phyloP scores from a whole-genome alignment of 2,888 invertebrate genomes.

The Synergus umbraculus region DNA sequence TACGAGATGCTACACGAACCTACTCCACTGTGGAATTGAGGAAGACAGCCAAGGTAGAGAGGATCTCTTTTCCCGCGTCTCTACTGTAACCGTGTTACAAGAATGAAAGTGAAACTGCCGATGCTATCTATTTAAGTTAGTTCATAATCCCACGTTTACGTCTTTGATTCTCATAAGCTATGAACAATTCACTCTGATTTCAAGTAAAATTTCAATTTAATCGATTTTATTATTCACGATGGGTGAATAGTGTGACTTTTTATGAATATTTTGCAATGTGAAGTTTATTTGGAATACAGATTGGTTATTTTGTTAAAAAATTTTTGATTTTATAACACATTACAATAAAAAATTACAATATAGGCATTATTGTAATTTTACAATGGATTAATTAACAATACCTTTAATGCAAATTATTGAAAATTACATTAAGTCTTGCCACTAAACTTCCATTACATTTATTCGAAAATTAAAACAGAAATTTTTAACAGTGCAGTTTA shows the following conservation, averaged over 20 bases:
- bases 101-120: not conserved
- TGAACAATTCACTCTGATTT: not conserved
- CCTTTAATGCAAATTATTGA: no score
- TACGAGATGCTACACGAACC: not conserved
- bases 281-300: no score
- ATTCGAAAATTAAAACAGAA: no score
- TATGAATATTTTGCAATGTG: no score
- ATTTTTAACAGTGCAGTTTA: not conserved
- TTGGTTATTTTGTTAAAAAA: no score
- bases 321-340: no score
- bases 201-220: not conserved
- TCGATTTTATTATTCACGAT: not conserved
- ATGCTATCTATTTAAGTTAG: not conserved
- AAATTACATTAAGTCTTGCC: no score
- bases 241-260: no score
- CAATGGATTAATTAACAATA: no score
- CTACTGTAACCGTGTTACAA: not conserved
- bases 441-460: no score
- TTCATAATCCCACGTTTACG: not conserved
- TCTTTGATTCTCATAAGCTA: not conserved
- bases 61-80: not conserved
- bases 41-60: not conserved
- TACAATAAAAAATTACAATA: no score
- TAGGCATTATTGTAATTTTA: no score
- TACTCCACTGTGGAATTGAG: not conserved